Base-by-base conservation (phyloP, 2,113 vertebrate genomes). In the Xenopus borealis region DNA sequence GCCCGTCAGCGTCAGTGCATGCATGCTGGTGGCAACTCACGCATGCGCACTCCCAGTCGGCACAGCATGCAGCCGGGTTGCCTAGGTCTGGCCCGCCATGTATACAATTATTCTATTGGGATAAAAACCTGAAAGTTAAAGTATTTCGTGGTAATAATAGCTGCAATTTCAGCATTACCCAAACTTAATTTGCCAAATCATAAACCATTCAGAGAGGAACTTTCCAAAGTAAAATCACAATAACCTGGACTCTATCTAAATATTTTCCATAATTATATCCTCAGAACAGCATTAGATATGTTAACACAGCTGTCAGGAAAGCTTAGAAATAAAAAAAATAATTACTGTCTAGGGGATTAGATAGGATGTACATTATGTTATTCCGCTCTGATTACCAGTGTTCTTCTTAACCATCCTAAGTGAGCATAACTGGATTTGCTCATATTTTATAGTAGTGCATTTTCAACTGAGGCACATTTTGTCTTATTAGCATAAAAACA, bases 341-440 rank as follows among this genome's bases (percentile, higher is more conserved):
- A 71, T 71, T n/a, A 57, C 57, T 59, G 20, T 58, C 69, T 45
- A 47, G 58, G 13, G 44, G 44, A 62, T 71, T 19, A 12, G 19
- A 30, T 63, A 50, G 58, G 69, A 58, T 61, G 55, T 14, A 13
- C 53, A 55, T 50, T 50, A 11, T 55, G 17, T 55, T 55, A 55
- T 55, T 55, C 53, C 53, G 14, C 17, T 55, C 53, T n/a, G 53
- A 55, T 55, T 55, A n/a, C 47, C 47, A 50, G 47, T 12, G 6
- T 40, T 2, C 33, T 40, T 2, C 33, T 40, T 27, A 4, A 40
- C 33, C 33, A 40, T 40, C 7, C 33, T 40, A 6, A 40, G 33
- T 6, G 8, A 40, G 33, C 7, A 40, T 6, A 40, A 40, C 33
- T 9, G 5, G 33, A 40, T 40, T 40, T 40, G 33, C 7, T 40